These are phyloP conservation scores for Pantelozetes paolii DNA, from an alignment of 2,888 invertebrate species.

Conservation along the genomic window DNA sequence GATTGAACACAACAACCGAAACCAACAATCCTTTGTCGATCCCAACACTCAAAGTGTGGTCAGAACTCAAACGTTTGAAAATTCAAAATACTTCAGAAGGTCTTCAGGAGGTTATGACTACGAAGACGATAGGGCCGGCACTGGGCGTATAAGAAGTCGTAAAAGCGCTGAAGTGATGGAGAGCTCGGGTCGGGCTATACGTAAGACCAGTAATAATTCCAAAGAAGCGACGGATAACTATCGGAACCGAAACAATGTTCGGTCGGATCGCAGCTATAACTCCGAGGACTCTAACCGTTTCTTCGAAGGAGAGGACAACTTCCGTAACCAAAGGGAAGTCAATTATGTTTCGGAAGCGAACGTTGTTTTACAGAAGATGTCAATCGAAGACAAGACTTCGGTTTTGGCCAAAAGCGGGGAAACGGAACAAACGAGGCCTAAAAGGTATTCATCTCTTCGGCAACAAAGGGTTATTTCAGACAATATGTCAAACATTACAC, in stretches of 20 bases:
- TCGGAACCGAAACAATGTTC: constrained; percentile 22
- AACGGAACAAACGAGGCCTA: constrained; percentile 55
- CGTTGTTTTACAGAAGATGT: constrained; percentile 19
- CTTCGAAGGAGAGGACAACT: neutral
- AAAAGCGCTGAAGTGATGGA: constrained; percentile 4
- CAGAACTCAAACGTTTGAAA: constrained; percentile 46
- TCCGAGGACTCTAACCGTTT: constrained; percentile 19
- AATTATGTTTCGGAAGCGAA: constrained; percentile 24
- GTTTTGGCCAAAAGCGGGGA: neutral
- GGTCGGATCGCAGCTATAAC: neutral
- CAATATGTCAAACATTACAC: neutral
- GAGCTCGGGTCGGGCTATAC: constrained; percentile 39
- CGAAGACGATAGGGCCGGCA: constrained; percentile 33
- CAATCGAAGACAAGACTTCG: constrained; percentile 28
- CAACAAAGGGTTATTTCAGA: constrained; percentile 52
- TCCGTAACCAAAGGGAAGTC: neutral
- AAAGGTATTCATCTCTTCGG: constrained; percentile 65
- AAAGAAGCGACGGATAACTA: constrained; percentile 27
- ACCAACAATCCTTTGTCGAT: neutral
- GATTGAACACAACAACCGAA: constrained; percentile 25
- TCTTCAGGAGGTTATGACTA: neutral
- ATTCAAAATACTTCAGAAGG: constrained; percentile 43
- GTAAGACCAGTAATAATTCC: constrained; percentile 27
- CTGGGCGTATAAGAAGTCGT: constrained; percentile 40
- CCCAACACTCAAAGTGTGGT: constrained; percentile 35